A percentile compares a stretch with the other conserved stretches of the same genome.
Conservation (phyloP, 2,113 vertebrate species). For the rabbit (Oryctolagus cuniculus) region mOryCun1.1 NC_091443.1:23492501-23493000, state of each 20-base stretch:
- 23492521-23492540: not conserved
- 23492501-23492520: not conserved
- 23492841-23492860: constrained; percentile 88
- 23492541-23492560: not conserved
- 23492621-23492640: not conserved
- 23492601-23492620: not conserved
- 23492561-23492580: not conserved
- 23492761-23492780: not conserved
- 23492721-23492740: not conserved
- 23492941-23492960: too few relatives aligned
- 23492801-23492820: constrained; percentile 87
- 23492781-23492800: constrained; percentile 63
- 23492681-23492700: not conserved
- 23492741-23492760: not conserved
- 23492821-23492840: constrained; percentile 91
- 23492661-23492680: not conserved
- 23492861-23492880: not conserved
- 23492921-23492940: constrained; percentile 60
- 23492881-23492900: constrained; percentile 60
- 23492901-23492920: constrained; percentile 54
- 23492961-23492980: too few relatives aligned
- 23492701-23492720: not conserved
- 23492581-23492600: not conserved
- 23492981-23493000: not conserved
- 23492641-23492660: not conserved